These are phyloP conservation scores for Metaphire vulgaris DNA, from an alignment of 1,140 invertebrate genomes.

Conservation along the genomic window DNA sequence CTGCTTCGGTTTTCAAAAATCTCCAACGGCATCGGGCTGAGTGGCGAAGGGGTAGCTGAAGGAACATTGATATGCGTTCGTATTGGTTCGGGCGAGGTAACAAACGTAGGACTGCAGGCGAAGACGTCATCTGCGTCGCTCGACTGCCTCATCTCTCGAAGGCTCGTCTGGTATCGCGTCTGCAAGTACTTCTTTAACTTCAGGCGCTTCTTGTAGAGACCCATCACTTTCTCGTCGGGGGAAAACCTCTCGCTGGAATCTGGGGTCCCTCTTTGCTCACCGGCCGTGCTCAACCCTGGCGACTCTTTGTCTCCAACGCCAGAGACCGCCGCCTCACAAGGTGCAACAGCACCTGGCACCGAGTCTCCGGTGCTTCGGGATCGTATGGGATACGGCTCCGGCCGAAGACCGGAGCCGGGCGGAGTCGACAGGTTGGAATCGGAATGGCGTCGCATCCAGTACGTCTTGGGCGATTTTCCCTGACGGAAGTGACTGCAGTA, in stretches of 20 bases:
- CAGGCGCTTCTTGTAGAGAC: constrained; percentile 14
- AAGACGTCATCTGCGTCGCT: constrained; percentile 12
- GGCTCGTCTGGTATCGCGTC: constrained; percentile 21
- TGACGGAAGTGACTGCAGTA: background rate
- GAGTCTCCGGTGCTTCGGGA: constrained; percentile 11
- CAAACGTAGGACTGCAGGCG: too few relatives aligned
- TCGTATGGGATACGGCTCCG: background rate
- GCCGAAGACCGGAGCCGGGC: background rate
- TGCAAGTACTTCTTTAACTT: constrained; percentile 29
- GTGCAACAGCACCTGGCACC: background rate
- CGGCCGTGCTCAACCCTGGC: background rate
- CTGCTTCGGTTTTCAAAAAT: too few relatives aligned
- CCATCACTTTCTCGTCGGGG: background rate
- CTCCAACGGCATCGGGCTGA: too few relatives aligned
- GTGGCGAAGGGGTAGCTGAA: too few relatives aligned
- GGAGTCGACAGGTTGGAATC: constrained; percentile 10
- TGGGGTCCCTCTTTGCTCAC: background rate
- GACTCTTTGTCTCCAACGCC: background rate
- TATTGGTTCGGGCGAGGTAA: too few relatives aligned
- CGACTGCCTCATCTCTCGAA: constrained; percentile 3
- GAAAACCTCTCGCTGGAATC: background rate
- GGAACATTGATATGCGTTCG: too few relatives aligned
- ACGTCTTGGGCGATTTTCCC: constrained; percentile 24
- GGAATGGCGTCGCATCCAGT: constrained; percentile 27
- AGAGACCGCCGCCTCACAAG: background rate